Conservation (phyloP, 2,113 vertebrate species). For the Murina feae region DNA sequence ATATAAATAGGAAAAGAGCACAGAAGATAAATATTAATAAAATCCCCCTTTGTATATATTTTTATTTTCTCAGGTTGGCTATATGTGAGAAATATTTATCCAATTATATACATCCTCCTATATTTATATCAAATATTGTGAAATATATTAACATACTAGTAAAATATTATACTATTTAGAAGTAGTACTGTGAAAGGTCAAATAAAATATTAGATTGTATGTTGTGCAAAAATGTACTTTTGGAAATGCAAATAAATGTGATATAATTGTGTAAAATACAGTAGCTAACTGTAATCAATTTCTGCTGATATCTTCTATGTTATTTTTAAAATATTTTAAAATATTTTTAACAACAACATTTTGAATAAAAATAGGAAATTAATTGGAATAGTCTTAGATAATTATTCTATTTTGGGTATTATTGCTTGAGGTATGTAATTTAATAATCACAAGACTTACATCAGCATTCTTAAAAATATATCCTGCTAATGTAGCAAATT, state of each 20-base stretch:
- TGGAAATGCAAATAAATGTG: background rate
- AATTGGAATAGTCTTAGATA: slow-evolving; percentile 37
- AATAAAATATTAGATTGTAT: background rate
- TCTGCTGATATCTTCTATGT: background rate
- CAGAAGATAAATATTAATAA: background rate
- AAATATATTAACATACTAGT: background rate
- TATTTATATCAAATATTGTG: background rate
- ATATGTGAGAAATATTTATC: background rate
- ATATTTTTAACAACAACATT: background rate
- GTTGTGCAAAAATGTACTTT: background rate
- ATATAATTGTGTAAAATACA: background rate
- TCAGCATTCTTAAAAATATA: slow-evolving; percentile 35
- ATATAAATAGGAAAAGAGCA: background rate
- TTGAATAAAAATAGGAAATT: background rate
- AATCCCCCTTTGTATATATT: background rate
- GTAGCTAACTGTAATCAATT: background rate
- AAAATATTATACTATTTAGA: background rate
- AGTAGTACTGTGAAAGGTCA: background rate
- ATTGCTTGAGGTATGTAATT: background rate
- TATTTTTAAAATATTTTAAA: background rate
- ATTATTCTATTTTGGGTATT: background rate
- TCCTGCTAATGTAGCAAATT: slow-evolving; percentile 10
- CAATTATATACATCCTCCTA: background rate
- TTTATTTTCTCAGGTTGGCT: background rate
- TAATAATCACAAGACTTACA: slow-evolving; percentile 34